Evolutionary conservation across 2,888 invertebrate genomes (phyloP), one percentile per base, ranked within the genome.

Genomic region (Limenitis camilla): DNA sequence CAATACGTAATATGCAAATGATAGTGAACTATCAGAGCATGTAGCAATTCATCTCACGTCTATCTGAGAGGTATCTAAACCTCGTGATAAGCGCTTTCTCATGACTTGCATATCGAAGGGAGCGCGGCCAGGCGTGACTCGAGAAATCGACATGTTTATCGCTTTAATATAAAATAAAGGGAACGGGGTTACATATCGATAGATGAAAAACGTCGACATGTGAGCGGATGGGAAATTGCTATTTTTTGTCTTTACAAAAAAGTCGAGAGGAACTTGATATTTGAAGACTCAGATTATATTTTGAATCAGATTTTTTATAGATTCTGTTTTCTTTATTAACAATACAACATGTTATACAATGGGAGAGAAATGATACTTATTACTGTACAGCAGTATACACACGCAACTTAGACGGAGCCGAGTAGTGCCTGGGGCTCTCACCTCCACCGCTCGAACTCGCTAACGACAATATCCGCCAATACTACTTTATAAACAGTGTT

Each of bases 141-240:
- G 74, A 71, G 68, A 75, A 78, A 86, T 85, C 86, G 87, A 84
- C 87, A 87, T 87, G 85, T 86, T 87, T 87, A 86, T 86, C 86
- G 84, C 83, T 77, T 86, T 86, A 84, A 86, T 87, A 86, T 86
- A 84, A 86, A 85, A 86, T 84, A 86, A 85, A 85, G 79, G 80
- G 82, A 68, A 68, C 61, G 59, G 65, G 69, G 70, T 69, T 71
- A 82, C 64, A 76, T 78, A 81, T 73, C 81, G 75, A 80, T 80
- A 76, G 71, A 81, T 77, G 80, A 82, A 78, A 80, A 82, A 81
- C 74, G 74, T 71, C 69, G 67, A 76, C 74, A 73, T 67, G 66
- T 67, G 63, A 76, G 71, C 64, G 53, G 62, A 75, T 58, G 66
- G 83, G 84, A 86, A 82, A 85, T 85, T 83, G 80, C 71, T 72